These are phyloP conservation scores for Lasioglossum marginatum DNA, from an alignment of 2,888 invertebrate genomes.

Conservation along the genomic window DNA sequence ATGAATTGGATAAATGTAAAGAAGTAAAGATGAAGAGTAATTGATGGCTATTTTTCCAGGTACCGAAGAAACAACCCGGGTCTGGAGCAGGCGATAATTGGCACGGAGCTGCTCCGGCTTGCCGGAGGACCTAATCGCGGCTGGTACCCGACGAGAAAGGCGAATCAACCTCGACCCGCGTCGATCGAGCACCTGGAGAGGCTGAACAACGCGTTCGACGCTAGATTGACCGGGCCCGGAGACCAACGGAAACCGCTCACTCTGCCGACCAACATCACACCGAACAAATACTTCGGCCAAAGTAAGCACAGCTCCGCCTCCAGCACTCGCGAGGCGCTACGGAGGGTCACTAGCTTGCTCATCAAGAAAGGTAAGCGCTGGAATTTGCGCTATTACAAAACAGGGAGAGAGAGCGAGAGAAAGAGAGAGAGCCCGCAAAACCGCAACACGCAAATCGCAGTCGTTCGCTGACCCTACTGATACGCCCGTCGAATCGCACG, in stretches of 20 bases:
- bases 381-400: constrained; percentile 73
- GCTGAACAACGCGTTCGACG: constrained; percentile 85
- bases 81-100: constrained; percentile 87
- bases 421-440: constrained; percentile 42
- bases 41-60: constrained; percentile 59
- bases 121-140: constrained; percentile 93
- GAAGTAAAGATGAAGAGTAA: neutral
- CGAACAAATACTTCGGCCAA: constrained; percentile 91
- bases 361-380: constrained; percentile 91
- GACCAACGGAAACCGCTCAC: constrained; percentile 91
- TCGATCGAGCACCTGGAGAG: constrained; percentile 95
- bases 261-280: constrained; percentile 94
- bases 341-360: constrained; percentile 95
- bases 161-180: constrained; percentile 90
- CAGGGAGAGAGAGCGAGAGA: constrained; percentile 5
- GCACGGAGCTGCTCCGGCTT: constrained; percentile 92
- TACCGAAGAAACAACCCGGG: constrained; percentile 84
- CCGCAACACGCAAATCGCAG: neutral
- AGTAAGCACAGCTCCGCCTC: constrained; percentile 91
- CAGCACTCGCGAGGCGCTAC: constrained; percentile 90
- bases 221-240: constrained; percentile 85
- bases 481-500: neutral
- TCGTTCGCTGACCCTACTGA: constrained; percentile 4
- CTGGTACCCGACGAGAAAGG: constrained; percentile 91
- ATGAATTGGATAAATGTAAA: neutral